Conservation (phyloP, 2,113 vertebrate species). For the Mobula birostris region DNA sequence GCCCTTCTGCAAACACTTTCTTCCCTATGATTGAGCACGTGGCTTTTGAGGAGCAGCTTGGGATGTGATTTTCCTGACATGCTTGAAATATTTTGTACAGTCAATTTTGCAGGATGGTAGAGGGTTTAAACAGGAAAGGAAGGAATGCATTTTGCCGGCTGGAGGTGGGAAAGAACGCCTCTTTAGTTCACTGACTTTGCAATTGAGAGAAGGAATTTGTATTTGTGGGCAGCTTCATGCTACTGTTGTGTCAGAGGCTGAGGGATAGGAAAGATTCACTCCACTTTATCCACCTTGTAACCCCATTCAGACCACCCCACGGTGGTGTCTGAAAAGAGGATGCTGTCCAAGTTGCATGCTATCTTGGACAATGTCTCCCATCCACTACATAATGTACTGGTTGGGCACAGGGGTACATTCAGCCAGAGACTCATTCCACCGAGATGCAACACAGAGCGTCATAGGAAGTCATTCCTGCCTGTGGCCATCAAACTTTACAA, state of each 20-base stretch:
- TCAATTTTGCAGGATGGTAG: not conserved
- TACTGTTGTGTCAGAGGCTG: not conserved
- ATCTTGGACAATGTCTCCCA: too few species aligned
- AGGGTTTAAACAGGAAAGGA: not conserved
- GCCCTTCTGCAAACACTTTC: not conserved
- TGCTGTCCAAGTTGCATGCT: too few species aligned
- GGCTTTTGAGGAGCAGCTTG: not conserved
- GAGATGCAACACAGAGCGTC: too few species aligned
- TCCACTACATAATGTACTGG: too few species aligned
- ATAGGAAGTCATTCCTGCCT: too few species aligned
- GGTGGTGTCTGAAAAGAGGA: too few species aligned
- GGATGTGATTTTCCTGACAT: not conserved
- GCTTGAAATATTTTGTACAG: not conserved
- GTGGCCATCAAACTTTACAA: too few species aligned
- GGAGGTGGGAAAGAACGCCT: not conserved
- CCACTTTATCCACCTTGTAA: not conserved
- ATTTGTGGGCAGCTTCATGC: not conserved
- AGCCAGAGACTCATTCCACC: too few species aligned
- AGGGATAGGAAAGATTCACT: not conserved
- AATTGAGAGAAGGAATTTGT: not conserved
- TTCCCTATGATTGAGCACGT: not conserved
- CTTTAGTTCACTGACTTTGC: not conserved
- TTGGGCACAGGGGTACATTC: too few species aligned
- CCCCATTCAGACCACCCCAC: too few species aligned
- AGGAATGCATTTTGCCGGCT: not conserved